These are phyloP conservation scores for Ianthella basta DNA, from an alignment of 37 sponge, comb jelly and placozoan genomes.

Conservation along the genomic window DNA sequence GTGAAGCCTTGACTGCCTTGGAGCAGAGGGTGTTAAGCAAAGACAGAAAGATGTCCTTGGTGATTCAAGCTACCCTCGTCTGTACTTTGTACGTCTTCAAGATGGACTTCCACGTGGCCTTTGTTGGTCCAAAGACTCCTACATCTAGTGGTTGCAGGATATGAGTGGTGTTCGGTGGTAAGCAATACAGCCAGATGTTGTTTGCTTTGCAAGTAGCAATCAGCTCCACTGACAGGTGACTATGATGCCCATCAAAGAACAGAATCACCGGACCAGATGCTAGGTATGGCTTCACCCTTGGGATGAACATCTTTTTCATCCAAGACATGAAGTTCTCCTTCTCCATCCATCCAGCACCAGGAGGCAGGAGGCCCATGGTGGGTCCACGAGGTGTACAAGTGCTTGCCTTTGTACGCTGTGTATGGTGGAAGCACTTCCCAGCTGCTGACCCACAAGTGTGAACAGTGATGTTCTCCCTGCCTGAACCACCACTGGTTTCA, in stretches of 20 bases:
- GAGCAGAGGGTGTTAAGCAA: conserved; percentile 32
- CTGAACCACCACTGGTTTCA: conserved; percentile 44
- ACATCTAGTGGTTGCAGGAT: conserved; percentile 62
- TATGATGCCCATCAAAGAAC: conserved; percentile 74
- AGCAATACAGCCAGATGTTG: conserved; percentile 43
- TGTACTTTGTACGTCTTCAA: conserved; percentile 41
- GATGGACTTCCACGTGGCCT: conserved; percentile 51
- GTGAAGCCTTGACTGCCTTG: conserved; percentile 15
- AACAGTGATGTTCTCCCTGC: conserved; percentile 47
- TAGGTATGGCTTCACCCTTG: conserved; percentile 18
- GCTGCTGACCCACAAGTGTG: conserved; percentile 41
- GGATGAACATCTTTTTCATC: conserved; percentile 45
- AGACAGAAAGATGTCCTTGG: conserved; percentile 50
- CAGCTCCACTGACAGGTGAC: conserved; percentile 10
- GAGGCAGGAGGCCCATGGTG: conserved; percentile 41
- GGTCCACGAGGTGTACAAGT: conserved; percentile 28
- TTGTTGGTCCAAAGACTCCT: conserved; percentile 56
- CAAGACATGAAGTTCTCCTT: conserved; percentile 47
- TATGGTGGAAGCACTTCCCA: conserved; percentile 58
- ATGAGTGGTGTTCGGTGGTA: conserved; percentile 63
- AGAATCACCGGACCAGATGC: conserved; percentile 37
- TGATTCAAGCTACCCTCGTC: conserved; percentile 38
- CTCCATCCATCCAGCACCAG: conserved; percentile 47
- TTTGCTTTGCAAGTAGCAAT: conserved; percentile 14
- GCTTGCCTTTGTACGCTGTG: conserved; percentile 43